A percentile compares a stretch with the other conserved stretches of the same genome.
These are phyloP conservation scores for Chamaea fasciata DNA, from an alignment of 2,113 vertebrate species.

Conservation along the genomic window DNA sequence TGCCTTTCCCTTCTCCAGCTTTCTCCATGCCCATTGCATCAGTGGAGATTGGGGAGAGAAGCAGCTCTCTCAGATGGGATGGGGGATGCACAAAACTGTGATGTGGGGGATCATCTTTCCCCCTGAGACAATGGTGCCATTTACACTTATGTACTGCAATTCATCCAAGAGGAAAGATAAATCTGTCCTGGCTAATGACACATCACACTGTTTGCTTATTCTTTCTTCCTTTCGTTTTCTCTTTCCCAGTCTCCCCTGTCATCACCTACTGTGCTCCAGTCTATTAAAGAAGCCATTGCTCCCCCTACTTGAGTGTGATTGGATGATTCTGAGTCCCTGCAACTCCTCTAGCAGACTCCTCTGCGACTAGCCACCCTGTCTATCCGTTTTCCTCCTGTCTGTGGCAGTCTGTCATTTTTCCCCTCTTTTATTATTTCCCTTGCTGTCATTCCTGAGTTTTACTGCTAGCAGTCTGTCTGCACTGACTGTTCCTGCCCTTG, in stretches of 20 bases:
- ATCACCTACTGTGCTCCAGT: not conserved
- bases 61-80: not conserved
- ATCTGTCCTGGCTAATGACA: not conserved
- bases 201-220: not conserved
- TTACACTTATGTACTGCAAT: not conserved
- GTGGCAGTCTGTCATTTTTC: not conserved
- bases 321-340: not conserved
- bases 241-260: not conserved
- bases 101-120: not conserved
- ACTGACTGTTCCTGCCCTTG: not conserved
- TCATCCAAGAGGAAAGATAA: not conserved
- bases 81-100: not conserved
- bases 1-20: not conserved
- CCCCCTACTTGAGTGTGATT: not conserved
- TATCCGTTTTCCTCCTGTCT: conserved; percentile 4
- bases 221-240: not conserved
- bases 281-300: conserved; percentile 6
- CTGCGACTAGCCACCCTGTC: conserved; percentile 2
- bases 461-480: not conserved
- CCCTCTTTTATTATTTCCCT: not conserved
- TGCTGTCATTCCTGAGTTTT: not conserved
- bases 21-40: not conserved
- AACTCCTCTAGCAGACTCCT: not conserved
- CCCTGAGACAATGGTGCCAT: not conserved
- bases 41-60: not conserved